A percentile compares a stretch with the other conserved stretches of the same genome.
Evolutionary conservation across 1,140 invertebrate species (phyloP).

Genomic region (Palaemon carinicauda): DNA sequence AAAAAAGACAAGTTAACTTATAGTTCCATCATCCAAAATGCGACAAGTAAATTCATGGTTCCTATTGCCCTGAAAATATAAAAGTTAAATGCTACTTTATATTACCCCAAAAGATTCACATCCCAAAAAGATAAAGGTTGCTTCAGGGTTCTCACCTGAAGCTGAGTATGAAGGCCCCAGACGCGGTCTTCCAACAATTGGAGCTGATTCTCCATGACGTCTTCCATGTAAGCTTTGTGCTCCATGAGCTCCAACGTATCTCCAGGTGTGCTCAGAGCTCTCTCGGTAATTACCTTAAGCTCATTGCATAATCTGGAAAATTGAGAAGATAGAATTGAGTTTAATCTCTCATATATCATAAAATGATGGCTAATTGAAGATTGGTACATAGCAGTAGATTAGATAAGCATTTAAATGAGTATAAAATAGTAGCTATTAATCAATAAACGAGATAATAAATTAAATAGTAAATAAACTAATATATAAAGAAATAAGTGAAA

Average conservation of each 20-base stretch:
- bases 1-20: too few relatives aligned
- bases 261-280: slow-evolving; percentile 78
- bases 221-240: slow-evolving; percentile 78
- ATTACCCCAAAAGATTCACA: too few relatives aligned
- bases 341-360: background rate
- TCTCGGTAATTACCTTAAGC: slow-evolving; percentile 83
- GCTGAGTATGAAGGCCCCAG: slow-evolving; percentile 68
- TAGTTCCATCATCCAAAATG: too few relatives aligned
- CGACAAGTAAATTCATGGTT: too few relatives aligned
- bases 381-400: too few relatives aligned
- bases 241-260: slow-evolving; percentile 87
- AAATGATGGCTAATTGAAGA: background rate
- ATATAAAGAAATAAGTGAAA: too few relatives aligned
- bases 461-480: too few relatives aligned
- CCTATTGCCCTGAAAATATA: too few relatives aligned
- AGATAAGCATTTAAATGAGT: too few relatives aligned
- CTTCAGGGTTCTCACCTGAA: slow-evolving; percentile 31
- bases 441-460: too few relatives aligned
- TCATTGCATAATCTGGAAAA: slow-evolving; percentile 79
- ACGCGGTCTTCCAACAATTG: slow-evolving; percentile 80
- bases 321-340: background rate
- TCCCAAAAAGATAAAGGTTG: background rate
- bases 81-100: too few relatives aligned
- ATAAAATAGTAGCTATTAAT: too few relatives aligned
- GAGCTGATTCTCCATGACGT: slow-evolving; percentile 77